Percentiles rank a stretch among this genome's conserved stretches.
Evolutionary conservation across 37 sponge, comb jelly and placozoan genomes (phyloP).

Genomic region (Aplysina aerophoba): DNA sequence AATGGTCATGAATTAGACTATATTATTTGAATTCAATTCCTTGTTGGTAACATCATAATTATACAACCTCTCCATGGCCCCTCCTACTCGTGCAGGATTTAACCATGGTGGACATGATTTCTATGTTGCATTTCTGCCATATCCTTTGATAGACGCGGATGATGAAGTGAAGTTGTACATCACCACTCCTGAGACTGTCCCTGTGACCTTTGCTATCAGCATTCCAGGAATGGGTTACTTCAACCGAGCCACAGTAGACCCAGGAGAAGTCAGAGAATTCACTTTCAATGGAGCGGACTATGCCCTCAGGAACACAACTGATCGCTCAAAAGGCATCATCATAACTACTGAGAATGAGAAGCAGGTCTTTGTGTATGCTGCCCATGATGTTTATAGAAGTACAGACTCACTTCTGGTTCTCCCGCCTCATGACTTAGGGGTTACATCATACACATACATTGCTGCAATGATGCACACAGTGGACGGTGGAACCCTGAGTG

Average conservation of each 20-base stretch:
- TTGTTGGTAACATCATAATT: too few relatives aligned
- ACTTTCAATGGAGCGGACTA: background rate
- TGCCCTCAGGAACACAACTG: too few relatives aligned
- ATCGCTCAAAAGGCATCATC: too few relatives aligned
- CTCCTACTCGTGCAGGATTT: too few relatives aligned
- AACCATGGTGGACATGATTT: too few relatives aligned
- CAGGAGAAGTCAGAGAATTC: background rate
- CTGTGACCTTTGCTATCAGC: background rate
- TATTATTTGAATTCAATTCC: too few relatives aligned
- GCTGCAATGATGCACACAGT: background rate
- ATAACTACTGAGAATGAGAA: too few relatives aligned
- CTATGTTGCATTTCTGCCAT: too few relatives aligned
- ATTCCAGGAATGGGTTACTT: background rate
- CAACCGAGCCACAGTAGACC: background rate
- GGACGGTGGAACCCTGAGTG: background rate
- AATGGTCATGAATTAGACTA: too few relatives aligned
- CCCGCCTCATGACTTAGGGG: constrained; percentile 26
- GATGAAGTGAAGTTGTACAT: background rate
- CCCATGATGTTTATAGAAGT: too few relatives aligned
- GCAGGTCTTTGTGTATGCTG: constrained; percentile 39
- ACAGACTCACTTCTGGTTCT: constrained; percentile 57
- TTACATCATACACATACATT: constrained; percentile 30
- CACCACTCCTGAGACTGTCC: background rate
- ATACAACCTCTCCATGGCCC: too few relatives aligned
- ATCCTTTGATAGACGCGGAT: too few relatives aligned